Percentiles rank a stretch among this genome's conserved stretches.
Evolutionary conservation across 2,888 invertebrate species (phyloP).

Genomic region (Andrena dorsata): DNA sequence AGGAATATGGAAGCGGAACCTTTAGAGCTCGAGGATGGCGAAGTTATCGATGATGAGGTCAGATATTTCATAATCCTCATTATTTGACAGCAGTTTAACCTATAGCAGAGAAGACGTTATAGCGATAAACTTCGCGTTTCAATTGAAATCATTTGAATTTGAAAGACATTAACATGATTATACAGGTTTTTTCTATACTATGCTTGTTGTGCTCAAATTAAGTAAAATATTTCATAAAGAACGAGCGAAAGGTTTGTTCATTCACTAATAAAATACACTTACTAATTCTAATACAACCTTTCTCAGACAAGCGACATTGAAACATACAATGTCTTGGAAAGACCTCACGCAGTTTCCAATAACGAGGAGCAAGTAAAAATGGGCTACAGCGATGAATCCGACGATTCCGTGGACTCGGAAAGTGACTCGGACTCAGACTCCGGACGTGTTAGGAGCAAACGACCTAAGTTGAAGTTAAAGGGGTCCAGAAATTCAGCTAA

Average conservation of each 20-base stretch:
- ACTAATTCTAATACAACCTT: conserved; percentile 27
- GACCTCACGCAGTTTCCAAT: conserved; percentile 75
- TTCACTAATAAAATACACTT: not conserved
- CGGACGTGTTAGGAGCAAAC: conserved; percentile 85
- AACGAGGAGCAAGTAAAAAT: conserved; percentile 83
- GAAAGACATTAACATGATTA: not conserved
- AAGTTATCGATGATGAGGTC: conserved; percentile 90
- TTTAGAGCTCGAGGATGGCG: conserved; percentile 87
- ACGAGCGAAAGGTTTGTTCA: not conserved
- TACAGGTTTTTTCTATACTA: not conserved
- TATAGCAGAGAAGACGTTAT: conserved; percentile 41
- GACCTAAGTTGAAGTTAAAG: conserved; percentile 86
- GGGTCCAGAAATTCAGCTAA: conserved; percentile 83
- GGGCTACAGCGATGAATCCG: conserved; percentile 87
- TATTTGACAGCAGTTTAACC: conserved; percentile 73
- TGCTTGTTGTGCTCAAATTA: not conserved
- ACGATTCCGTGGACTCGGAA: conserved; percentile 86
- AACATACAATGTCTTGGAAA: conserved; percentile 80
- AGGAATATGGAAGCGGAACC: conserved; percentile 87
- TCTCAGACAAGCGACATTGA: conserved; percentile 78
- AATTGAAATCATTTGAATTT: conserved; percentile 10
- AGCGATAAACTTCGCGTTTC: not conserved
- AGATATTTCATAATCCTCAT: conserved; percentile 71
- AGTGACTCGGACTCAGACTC: conserved; percentile 87
- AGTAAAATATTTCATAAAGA: not conserved